Evolutionary conservation across 1,140 invertebrate species (phyloP).

Genomic region (Liolophura sinensis): DNA sequence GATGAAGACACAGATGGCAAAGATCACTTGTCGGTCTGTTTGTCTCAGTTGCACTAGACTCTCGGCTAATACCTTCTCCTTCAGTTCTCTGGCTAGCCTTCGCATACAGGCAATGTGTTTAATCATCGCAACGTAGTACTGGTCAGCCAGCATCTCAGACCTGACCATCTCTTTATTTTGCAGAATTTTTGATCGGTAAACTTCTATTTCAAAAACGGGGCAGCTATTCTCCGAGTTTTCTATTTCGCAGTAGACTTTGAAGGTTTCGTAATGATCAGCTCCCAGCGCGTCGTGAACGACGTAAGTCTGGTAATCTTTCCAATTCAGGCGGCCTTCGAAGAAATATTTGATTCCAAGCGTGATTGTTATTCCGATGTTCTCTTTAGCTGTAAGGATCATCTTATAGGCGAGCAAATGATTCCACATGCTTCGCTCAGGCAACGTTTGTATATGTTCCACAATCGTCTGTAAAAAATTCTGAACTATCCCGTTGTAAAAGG

Average conservation of each 20-base stretch:
- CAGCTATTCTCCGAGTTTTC: neutral
- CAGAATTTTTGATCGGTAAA: neutral
- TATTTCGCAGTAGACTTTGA: slow-evolving; percentile 5
- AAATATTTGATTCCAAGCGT: slow-evolving; percentile 18
- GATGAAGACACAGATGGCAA: slow-evolving; percentile 16
- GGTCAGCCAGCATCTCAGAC: neutral
- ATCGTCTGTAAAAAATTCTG: too few relatives aligned
- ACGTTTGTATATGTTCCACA: too few relatives aligned
- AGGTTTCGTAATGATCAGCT: slow-evolving; percentile 8
- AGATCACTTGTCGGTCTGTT: slow-evolving; percentile 12
- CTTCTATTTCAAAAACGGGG: neutral
- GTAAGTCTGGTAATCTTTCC: slow-evolving; percentile 8
- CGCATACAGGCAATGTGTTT: slow-evolving; percentile 8
- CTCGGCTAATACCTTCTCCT: slow-evolving; percentile 2
- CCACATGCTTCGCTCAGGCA: slow-evolving; percentile 9
- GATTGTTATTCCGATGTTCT: slow-evolving; percentile 11
- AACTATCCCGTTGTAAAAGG: too few relatives aligned
- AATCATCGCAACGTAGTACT: slow-evolving; percentile 5
- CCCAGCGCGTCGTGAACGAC: slow-evolving; percentile 3
- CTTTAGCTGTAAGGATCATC: slow-evolving; percentile 16
- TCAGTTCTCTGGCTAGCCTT: neutral
- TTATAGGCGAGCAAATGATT: slow-evolving; percentile 22
- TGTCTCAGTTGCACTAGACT: slow-evolving; percentile 2
- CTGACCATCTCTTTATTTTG: slow-evolving; percentile 1
- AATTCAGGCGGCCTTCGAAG: slow-evolving; percentile 8